Evolutionary conservation across 2,797 vertebrate species (phyloP).

Genomic region (Bovichtus diacanthus): DNA sequence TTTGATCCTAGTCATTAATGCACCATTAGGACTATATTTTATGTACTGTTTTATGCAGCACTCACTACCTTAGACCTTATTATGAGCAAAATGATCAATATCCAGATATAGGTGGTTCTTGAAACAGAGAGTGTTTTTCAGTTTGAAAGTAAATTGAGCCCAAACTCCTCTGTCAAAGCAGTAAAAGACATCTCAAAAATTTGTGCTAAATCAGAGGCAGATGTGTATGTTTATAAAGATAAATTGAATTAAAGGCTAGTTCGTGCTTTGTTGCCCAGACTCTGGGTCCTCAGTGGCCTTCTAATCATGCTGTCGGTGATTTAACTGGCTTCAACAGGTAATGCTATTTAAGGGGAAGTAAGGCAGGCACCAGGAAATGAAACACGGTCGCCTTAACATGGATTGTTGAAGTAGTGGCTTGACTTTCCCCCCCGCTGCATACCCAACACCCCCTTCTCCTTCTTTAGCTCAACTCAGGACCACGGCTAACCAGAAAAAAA

Average conservation of each 20-base stretch:
- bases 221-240: slow-evolving; percentile 86
- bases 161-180: slow-evolving; percentile 78
- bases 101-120: slow-evolving; percentile 67
- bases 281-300: slow-evolving; percentile 75
- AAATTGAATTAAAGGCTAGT: slow-evolving; percentile 86
- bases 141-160: slow-evolving; percentile 79
- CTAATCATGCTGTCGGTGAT: slow-evolving; percentile 84
- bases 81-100: slow-evolving; percentile 76
- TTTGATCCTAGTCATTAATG: slow-evolving; percentile 82
- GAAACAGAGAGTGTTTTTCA: slow-evolving; percentile 71
- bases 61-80: slow-evolving; percentile 74
- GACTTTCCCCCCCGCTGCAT: slow-evolving; percentile 33
- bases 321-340: slow-evolving; percentile 87
- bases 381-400: slow-evolving; percentile 82
- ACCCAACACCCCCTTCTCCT: slow-evolving; percentile 33
- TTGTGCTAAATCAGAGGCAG: slow-evolving; percentile 83
- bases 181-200: slow-evolving; percentile 83
- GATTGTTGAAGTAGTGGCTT: slow-evolving; percentile 74
- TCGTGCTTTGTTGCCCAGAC: slow-evolving; percentile 78
- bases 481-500: slow-evolving; percentile 60
- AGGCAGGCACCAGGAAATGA: slow-evolving; percentile 87
- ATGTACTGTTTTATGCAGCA: slow-evolving; percentile 81
- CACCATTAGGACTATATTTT: slow-evolving; percentile 74
- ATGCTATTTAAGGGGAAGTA: slow-evolving; percentile 84
- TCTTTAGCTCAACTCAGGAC: slow-evolving; percentile 50